Base-by-base conservation (phyloP, 2,888 invertebrate genomes). In the Drosophila picticornis region DNA sequence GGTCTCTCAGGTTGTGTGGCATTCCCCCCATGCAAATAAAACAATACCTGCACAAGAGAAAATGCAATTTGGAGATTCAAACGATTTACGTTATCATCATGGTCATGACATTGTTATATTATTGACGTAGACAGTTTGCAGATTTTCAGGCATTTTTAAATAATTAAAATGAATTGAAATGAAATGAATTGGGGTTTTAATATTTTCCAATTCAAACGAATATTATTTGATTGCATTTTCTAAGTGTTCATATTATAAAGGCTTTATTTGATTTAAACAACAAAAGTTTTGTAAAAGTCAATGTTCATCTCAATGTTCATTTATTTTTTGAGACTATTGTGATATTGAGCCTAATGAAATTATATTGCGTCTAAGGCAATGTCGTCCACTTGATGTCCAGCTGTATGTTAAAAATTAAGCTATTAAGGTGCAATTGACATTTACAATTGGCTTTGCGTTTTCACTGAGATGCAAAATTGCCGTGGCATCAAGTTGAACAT, bases 401-500 rank as follows among this genome's bases (percentile, higher is more conserved):
- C 31, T 16, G 40, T n/a, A 65, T 53, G 70, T 62, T 72, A 31
- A 68, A 76, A 88, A 85, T 85, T 52, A 85, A 83, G 88, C 68
- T 68, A 77, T 83, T 83, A 85, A 88, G 75, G 74, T 72, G 74
- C 73, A 77, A 59, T 67, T 65, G 72, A 63, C 58, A 57, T 74
- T 81, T 84, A 69, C 76, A 75, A 85, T 81, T 88, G 74, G 69
- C 40, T 76, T 81, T 63, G 71, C 68, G 13, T 70, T 88, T 85
- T 85, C 84, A 74, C 88, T 80, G 63, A 11, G 59, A 61, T 64
- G 64, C 62, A 58, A 52, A 46, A 25, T 34, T 66, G 70, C 69
- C 38, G 56, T 61, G 58, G 64, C 80, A 73, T 67, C 74, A 68
- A 58, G 60, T 61, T 52, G 52, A 67, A 58, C 60, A 34, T 13